These are phyloP conservation scores for Eucera pruinosa DNA, from an alignment of 2,888 invertebrate genomes.

Conservation along the genomic window DNA sequence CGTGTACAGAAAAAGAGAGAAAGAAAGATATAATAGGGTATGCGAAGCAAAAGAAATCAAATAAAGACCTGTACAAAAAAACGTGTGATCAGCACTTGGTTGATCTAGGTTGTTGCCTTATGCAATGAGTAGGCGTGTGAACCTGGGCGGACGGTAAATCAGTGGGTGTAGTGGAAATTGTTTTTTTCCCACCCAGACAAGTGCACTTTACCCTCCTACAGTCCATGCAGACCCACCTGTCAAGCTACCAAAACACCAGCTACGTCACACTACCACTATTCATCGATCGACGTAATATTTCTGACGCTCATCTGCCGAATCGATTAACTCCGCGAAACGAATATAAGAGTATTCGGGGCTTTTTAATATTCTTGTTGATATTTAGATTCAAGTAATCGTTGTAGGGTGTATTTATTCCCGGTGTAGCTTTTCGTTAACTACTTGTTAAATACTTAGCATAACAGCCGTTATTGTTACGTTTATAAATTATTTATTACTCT, in stretches of 20 bases:
- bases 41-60: slow-evolving; percentile 75
- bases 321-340: no score
- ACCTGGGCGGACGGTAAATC: slow-evolving; percentile 74
- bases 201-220: slow-evolving; percentile 89
- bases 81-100: slow-evolving; percentile 76
- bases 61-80: slow-evolving; percentile 77
- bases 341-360: no score
- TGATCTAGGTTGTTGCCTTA: slow-evolving; percentile 80
- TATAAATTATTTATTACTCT: no score
- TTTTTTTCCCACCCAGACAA: slow-evolving; percentile 85
- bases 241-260: slow-evolving; percentile 89
- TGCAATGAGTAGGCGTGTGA: slow-evolving; percentile 78
- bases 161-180: slow-evolving; percentile 71
- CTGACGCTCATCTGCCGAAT: no score
- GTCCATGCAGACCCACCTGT: slow-evolving; percentile 90
- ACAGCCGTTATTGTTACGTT: no score
- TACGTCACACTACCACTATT: slow-evolving; percentile 81
- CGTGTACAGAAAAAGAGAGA: no score
- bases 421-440: no score
- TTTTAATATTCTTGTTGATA: no score
- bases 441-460: no score
- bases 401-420: no score
- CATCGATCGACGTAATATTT: slow-evolving; percentile 17
- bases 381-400: no score
- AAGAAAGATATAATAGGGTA: slow-evolving; percentile 33